A percentile compares a stretch with the other conserved stretches of the same genome.
Conservation (phyloP, 2,888 invertebrate genomes). For the Epirrhoe alternata region DNA sequence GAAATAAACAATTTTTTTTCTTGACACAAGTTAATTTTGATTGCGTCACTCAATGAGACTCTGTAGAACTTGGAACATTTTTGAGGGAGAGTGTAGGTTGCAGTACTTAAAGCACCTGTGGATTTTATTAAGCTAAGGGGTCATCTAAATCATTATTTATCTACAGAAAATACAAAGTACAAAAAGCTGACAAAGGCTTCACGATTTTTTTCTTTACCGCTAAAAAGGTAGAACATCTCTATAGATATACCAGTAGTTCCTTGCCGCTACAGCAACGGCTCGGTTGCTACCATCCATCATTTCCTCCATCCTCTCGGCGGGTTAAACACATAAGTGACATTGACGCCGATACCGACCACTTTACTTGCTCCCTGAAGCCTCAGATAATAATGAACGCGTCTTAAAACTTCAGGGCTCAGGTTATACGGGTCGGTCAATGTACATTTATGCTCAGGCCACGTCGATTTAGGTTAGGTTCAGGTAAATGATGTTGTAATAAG, state of each 20-base stretch:
- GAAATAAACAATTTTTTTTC: too few species aligned
- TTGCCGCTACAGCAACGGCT: slow-evolving; percentile 68
- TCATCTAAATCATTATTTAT: too few species aligned
- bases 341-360: slow-evolving; percentile 74
- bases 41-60: too few species aligned
- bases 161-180: too few species aligned
- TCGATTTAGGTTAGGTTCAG: slow-evolving; percentile 72
- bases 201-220: too few species aligned
- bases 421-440: slow-evolving; percentile 61
- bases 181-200: too few species aligned
- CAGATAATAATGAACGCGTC: slow-evolving; percentile 47
- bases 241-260: slow-evolving; percentile 53
- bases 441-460: slow-evolving; percentile 65
- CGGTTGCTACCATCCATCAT: slow-evolving; percentile 80
- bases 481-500: slow-evolving; percentile 76
- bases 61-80: too few species aligned
- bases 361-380: slow-evolving; percentile 56
- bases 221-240: slow-evolving; percentile 58
- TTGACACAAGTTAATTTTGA: too few species aligned
- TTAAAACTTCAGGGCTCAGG: slow-evolving; percentile 54
- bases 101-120: too few species aligned
- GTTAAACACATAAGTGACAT: slow-evolving; percentile 85
- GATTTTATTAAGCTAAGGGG: too few species aligned
- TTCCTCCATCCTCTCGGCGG: slow-evolving; percentile 84
- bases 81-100: too few species aligned